phyloP scores from a whole-genome alignment of 1,140 invertebrate genomes.

The Drosophila gunungcola region DNA sequence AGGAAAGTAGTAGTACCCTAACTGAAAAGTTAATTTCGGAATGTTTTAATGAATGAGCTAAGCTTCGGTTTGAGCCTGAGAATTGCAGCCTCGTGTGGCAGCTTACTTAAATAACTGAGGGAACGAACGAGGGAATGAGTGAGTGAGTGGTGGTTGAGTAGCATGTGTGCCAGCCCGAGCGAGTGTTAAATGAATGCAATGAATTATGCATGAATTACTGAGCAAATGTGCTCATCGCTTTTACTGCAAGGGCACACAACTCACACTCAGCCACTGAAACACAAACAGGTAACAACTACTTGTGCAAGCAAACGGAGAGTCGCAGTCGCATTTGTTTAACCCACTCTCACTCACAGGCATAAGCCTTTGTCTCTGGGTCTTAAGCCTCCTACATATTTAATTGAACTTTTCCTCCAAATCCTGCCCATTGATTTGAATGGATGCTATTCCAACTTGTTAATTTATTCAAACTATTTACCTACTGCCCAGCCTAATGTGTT shows the following conservation, averaged over 20 bases:
- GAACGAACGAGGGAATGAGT: conserved; percentile 16
- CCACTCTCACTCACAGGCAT: conserved; percentile 13
- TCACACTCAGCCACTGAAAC: conserved; percentile 28
- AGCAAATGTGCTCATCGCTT: conserved; percentile 65
- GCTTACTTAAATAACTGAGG: conserved; percentile 53
- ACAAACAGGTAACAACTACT: conserved; percentile 63
- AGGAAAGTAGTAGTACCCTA: conserved; percentile 6
- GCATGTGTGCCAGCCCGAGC: conserved; percentile 28
- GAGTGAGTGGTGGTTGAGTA: conserved; percentile 24
- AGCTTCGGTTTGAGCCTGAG: conserved; percentile 34
- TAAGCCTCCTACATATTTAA: conserved; percentile 67
- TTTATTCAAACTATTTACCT: conserved; percentile 76
- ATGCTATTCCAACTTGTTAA: conserved; percentile 32
- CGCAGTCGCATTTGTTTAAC: conserved; percentile 42
- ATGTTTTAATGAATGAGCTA: conserved; percentile 71
- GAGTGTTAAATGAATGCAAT: conserved; percentile 81
- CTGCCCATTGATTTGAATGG: conserved; percentile 17
- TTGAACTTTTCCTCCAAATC: conserved; percentile 26
- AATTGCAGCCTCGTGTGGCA: conserved; percentile 54
- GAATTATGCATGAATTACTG: conserved; percentile 81
- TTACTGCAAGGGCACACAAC: conserved; percentile 34
- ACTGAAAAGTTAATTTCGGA: conserved; percentile 17
- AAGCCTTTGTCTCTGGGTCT: conserved; percentile 50
- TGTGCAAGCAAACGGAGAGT: conserved; percentile 41
- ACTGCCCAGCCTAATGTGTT: conserved; percentile 62